These are phyloP conservation scores for Cynoglossus semilaevis DNA, from an alignment of 2,113 vertebrate species.

Conservation along the genomic window DNA sequence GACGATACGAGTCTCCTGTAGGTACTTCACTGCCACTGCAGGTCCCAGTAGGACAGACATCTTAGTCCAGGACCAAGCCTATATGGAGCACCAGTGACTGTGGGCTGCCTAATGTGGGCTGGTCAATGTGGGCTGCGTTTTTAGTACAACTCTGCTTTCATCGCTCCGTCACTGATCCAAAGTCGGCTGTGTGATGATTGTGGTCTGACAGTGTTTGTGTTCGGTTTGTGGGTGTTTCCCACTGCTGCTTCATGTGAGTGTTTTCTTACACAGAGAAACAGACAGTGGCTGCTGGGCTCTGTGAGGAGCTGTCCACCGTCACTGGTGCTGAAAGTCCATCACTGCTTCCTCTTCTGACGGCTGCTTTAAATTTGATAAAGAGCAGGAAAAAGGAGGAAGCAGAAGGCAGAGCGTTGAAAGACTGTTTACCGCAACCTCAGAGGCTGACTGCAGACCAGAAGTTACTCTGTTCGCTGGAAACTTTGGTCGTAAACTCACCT, in stretches of 20 bases:
- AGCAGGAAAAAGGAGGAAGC: constrained; percentile 15
- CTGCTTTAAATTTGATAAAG: constrained; percentile 29
- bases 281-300: constrained; percentile 18
- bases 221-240: too few species aligned
- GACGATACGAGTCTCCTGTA: too few species aligned
- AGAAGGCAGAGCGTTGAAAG: constrained; percentile 4
- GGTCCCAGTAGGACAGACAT: too few species aligned
- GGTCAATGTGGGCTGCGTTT: too few species aligned
- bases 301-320: constrained; percentile 64
- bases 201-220: too few species aligned
- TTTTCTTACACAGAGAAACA: constrained; percentile 1
- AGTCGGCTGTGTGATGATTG: too few species aligned
- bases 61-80: too few species aligned
- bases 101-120: too few species aligned
- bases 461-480: constrained; percentile 44
- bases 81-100: too few species aligned
- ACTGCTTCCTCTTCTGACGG: constrained; percentile 42
- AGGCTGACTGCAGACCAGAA: constrained; percentile 23
- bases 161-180: too few species aligned
- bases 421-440: constrained; percentile 15
- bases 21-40: too few species aligned
- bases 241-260: constrained; percentile 4
- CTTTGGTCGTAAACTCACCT: constrained; percentile 32
- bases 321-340: constrained; percentile 70
- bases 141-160: too few species aligned